phyloP scores from a whole-genome alignment of 2,113 vertebrate species.

The Saccopteryx bilineata region DNA sequence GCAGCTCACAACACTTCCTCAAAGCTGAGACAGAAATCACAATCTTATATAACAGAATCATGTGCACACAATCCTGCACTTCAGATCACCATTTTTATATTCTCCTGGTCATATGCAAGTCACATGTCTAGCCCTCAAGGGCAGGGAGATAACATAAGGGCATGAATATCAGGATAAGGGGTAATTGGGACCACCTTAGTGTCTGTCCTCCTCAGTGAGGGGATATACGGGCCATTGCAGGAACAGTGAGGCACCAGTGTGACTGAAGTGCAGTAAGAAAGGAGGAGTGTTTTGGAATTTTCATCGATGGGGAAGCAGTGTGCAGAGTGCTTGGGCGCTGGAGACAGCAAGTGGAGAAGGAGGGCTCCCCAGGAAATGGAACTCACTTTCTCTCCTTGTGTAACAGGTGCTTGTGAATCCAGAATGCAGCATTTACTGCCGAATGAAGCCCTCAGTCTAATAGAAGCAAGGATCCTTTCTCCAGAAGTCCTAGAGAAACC shows the following conservation, averaged over 20 bases:
- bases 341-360: not conserved
- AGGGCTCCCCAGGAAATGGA: not conserved
- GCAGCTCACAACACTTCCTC: not conserved
- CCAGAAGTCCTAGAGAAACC: not conserved
- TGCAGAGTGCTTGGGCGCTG: not conserved
- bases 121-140: not conserved
- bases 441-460: not conserved
- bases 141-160: not conserved
- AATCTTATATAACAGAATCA: not conserved
- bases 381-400: constrained; percentile 4
- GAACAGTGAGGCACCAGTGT: not conserved
- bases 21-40: not conserved
- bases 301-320: not conserved
- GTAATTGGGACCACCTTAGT: not conserved
- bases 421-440: not conserved
- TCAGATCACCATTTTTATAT: not conserved
- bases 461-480: not conserved
- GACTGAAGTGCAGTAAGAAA: not conserved
- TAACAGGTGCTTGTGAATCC: constrained; percentile 31
- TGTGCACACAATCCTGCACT: not conserved
- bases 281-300: not conserved
- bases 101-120: not conserved
- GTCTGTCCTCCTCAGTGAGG: not conserved
- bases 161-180: not conserved
- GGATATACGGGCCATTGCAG: not conserved